These are phyloP conservation scores for Ailurus styani DNA, from an alignment of 2,113 vertebrate genomes.

Conservation along the genomic window DNA sequence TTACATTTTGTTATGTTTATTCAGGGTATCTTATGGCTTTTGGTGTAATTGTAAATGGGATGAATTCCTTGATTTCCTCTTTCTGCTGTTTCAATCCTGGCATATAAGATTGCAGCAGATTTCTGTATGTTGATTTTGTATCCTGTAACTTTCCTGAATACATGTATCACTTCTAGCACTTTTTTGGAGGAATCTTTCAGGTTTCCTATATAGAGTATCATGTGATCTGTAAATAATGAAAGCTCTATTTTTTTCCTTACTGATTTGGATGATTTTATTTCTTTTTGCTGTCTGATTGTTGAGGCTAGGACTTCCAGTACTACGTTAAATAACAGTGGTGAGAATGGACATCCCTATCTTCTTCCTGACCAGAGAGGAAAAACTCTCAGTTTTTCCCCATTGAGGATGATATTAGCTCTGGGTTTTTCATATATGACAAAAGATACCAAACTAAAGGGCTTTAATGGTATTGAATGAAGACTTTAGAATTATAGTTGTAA, in stretches of 20 bases:
- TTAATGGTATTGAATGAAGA: background rate
- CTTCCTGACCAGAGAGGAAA: background rate
- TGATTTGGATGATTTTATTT: background rate
- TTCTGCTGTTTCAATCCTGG: background rate
- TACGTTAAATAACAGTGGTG: background rate
- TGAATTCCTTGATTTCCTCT: background rate
- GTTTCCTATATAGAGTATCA: background rate
- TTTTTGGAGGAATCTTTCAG: background rate
- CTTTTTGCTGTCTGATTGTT: background rate
- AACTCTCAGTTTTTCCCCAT: background rate
- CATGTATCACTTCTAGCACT: background rate
- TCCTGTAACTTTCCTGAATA: background rate
- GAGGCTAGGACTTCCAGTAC: background rate
- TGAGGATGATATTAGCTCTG: background rate
- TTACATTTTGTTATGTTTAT: background rate
- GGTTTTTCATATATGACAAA: background rate
- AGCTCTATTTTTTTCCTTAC: background rate
- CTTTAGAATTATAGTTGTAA: background rate
- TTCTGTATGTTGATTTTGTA: background rate
- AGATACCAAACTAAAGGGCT: background rate
- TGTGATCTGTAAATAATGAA: background rate
- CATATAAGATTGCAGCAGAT: background rate
- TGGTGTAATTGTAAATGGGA: background rate
- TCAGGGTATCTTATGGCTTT: background rate
- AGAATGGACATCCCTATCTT: background rate